These are phyloP conservation scores for Macropis europaea DNA, from an alignment of 2,888 invertebrate species.

Conservation along the genomic window DNA sequence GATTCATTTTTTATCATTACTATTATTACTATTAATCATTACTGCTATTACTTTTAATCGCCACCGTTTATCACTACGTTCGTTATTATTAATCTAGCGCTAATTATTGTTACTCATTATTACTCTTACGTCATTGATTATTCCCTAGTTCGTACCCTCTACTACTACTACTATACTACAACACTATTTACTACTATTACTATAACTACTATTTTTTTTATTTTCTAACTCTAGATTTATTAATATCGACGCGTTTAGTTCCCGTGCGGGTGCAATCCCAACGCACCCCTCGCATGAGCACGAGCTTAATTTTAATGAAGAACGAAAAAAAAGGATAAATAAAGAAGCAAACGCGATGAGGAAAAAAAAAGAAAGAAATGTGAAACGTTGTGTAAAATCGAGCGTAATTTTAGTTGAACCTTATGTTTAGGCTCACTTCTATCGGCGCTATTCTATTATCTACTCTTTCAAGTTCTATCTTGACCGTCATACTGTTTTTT, in stretches of 20 bases:
- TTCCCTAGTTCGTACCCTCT: constrained; percentile 46
- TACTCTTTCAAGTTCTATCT: too few species aligned
- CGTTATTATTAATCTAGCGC: constrained; percentile 52
- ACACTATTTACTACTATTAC: constrained; percentile 16
- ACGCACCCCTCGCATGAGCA: constrained; percentile 6
- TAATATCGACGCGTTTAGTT: constrained; percentile 6
- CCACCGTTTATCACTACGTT: constrained; percentile 26
- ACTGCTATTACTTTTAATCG: constrained; percentile 18
- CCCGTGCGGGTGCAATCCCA: neutral
- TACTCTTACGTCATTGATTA: constrained; percentile 48
- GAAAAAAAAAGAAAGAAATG: neutral
- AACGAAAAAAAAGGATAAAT: too few species aligned
- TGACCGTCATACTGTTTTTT: too few species aligned
- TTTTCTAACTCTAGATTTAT: constrained; percentile 13
- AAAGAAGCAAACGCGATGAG: neutral
- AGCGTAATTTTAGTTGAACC: neutral
- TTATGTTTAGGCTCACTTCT: constrained; percentile 6
- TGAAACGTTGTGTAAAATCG: neutral
- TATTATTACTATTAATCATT: neutral
- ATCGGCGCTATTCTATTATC: too few species aligned
- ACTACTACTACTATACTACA: constrained; percentile 20
- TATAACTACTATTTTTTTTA: constrained; percentile 26
- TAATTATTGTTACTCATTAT: constrained; percentile 52
- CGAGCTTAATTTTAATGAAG: constrained; percentile 31
- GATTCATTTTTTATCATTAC: neutral